These are phyloP conservation scores for Drosophila acutilabella DNA, from an alignment of 2,888 invertebrate genomes.

Conservation along the genomic window DNA sequence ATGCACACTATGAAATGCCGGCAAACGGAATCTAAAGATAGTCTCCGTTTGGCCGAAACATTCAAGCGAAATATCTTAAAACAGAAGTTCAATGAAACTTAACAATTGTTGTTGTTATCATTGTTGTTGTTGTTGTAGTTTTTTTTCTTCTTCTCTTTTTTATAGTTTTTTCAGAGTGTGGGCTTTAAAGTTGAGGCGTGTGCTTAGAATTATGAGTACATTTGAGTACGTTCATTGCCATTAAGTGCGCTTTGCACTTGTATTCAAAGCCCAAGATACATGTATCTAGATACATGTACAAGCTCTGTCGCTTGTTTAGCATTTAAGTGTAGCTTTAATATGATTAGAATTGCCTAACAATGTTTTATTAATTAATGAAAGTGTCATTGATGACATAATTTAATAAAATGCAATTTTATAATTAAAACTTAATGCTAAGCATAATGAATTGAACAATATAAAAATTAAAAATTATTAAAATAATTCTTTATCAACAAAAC, in stretches of 20 bases:
- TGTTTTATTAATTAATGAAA: background rate
- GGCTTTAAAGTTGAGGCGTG: constrained; percentile 30
- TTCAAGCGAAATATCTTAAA: constrained; percentile 56
- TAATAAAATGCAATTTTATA: too few relatives aligned
- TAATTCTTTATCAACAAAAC: too few relatives aligned
- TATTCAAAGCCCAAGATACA: constrained; percentile 2
- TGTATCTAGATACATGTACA: background rate
- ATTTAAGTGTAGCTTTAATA: background rate
- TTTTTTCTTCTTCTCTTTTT: background rate
- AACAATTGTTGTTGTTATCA: constrained; percentile 32
- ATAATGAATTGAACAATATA: too few relatives aligned
- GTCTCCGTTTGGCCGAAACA: constrained; percentile 62
- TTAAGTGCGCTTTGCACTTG: constrained; percentile 21
- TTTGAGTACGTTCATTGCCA: constrained; percentile 2
- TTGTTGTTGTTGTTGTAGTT: constrained; percentile 16
- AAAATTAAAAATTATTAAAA: too few relatives aligned
- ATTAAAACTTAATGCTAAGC: too few relatives aligned
- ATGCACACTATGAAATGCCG: constrained; percentile 27
- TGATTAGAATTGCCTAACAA: background rate
- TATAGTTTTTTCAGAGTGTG: constrained; percentile 3
- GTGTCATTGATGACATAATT: too few relatives aligned
- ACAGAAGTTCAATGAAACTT: constrained; percentile 70
- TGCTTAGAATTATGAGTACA: constrained; percentile 41
- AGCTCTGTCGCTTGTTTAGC: background rate
- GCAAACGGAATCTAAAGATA: constrained; percentile 63